A percentile compares a stretch with the other conserved stretches of the same genome.
Conservation (phyloP, 2,797 vertebrate species). For the Cichlasoma orientale region DNA sequence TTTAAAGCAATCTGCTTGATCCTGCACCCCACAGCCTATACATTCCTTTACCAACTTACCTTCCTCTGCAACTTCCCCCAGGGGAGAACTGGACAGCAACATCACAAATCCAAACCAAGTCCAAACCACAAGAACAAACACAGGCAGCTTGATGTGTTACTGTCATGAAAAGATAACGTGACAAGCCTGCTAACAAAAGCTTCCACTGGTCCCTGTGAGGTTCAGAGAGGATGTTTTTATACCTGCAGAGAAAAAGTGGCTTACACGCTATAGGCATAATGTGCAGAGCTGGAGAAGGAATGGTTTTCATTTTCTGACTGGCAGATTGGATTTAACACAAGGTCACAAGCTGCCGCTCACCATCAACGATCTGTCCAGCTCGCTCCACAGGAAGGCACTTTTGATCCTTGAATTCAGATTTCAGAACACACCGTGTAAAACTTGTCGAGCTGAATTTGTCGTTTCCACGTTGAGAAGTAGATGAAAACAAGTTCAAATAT, state of each 20-base stretch:
- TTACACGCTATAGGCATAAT: neutral
- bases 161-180: neutral
- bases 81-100: neutral
- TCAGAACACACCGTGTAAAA: neutral
- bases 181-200: neutral
- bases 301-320: neutral
- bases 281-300: neutral
- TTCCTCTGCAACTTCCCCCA: neutral
- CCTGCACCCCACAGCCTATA: neutral
- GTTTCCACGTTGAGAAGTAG: neutral
- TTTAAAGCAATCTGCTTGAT: neutral
- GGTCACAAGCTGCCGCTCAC: neutral
- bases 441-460: neutral
- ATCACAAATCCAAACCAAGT: neutral
- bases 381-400: neutral
- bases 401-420: neutral
- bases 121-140: neutral
- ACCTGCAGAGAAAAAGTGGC: neutral
- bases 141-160: neutral
- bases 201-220: neutral
- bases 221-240: neutral
- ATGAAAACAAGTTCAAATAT: neutral
- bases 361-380: neutral
- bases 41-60: neutral
- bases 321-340: neutral